Evolutionary conservation across 2,888 invertebrate species (phyloP), one percentile per base, ranked within the genome.

Genomic region (Plutella xylostella): DNA sequence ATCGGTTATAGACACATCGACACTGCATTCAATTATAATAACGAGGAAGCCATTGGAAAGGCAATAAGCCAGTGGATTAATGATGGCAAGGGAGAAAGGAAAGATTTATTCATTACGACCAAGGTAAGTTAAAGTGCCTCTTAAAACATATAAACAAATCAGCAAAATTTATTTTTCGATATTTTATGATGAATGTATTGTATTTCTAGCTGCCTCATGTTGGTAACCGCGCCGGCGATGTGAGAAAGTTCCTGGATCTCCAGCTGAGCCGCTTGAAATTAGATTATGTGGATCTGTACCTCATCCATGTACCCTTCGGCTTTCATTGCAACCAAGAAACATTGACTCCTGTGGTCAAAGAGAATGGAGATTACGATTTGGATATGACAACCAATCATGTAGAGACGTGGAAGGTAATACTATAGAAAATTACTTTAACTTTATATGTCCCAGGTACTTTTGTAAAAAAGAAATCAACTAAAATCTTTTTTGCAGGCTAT

Each of bases 21-120:
- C 63, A 93, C 93, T 11, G 93, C 93, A 21, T 90, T 89, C 61
- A 90, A 90, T 72, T 93, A 93, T 60, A 88, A 89, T 51, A 93
- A 92, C 56, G 93, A 93, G 69, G 89, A 89, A 52, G 86, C 88
- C 1, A 90, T 93, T 52, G 93, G 93, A 4, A 83, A 78, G 45
- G 89, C 88, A 22, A 67, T 93, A 41, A 86, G 87, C 54, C 85
- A 86, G 59, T 90, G 90, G 89, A 78, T 92, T 25, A 64, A 76
- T 19, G 77, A 85, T 38, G 90, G 89, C 31, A 86, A 86, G 57
- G 87, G 90, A 11, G 86, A 77, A 48, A 76, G 93, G 47, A 86
- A 89, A 56, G 91, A 93, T 41, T 72, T 93, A 48, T 93, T 93
- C 72, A 86, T 93, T 49, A 92, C 91, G 21, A 91, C 93, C n/a